These are phyloP conservation scores for Saccopteryx leptura DNA, from an alignment of 2,113 vertebrate species.

Conservation along the genomic window DNA sequence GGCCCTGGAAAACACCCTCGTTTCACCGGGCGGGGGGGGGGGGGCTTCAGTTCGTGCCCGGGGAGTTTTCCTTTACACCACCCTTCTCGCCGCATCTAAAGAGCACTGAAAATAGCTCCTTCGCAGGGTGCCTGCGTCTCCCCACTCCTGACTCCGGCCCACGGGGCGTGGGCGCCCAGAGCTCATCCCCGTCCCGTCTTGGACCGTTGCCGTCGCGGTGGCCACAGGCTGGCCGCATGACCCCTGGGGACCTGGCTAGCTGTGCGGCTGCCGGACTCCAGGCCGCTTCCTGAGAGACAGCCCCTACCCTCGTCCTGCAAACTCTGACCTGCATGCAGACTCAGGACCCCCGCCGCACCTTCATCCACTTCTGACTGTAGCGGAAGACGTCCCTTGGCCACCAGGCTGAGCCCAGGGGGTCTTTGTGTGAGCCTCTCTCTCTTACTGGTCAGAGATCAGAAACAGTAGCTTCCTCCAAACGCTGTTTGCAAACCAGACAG, in stretches of 20 bases:
- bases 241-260: accelerated
- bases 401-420: not conserved
- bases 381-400: accelerated
- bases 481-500: not conserved
- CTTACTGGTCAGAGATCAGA: not conserved
- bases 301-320: not conserved
- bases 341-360: too few species aligned
- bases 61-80: too few species aligned
- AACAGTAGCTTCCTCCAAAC: accelerated
- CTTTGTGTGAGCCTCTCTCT: accelerated
- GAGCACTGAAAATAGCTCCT: not conserved
- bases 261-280: accelerated
- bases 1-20: too few species aligned
- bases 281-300: not conserved
- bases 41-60: not conserved
- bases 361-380: accelerated
- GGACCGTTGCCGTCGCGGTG: accelerated
- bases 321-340: not conserved
- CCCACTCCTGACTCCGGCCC: not conserved
- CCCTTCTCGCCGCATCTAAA: not conserved
- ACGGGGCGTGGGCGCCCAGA: accelerated
- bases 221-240: accelerated
- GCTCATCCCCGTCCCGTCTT: accelerated
- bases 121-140: accelerated
- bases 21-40: too few species aligned